Conservation (phyloP, 2,113 vertebrate species). For the Charadrius vociferus region DNA sequence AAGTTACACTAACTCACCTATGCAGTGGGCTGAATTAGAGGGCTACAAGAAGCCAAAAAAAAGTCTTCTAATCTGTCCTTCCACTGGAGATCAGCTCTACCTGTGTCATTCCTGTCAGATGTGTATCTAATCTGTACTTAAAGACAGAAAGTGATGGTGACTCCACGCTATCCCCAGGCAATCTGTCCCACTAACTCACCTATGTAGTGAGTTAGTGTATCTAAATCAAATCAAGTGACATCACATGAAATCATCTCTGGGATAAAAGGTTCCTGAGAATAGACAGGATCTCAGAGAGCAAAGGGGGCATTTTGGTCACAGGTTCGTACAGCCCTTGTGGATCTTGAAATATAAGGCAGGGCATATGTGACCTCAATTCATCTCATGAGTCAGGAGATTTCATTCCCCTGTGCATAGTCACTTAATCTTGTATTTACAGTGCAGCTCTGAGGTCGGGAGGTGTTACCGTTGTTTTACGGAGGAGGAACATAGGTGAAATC, state of each 20-base stretch:
- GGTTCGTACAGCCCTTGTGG: neutral
- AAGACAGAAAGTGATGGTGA: neutral
- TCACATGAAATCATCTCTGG: neutral
- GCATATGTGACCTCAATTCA: neutral
- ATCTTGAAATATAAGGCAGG: neutral
- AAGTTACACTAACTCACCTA: neutral
- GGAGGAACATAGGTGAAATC: neutral
- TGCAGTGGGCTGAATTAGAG: conserved; percentile 16
- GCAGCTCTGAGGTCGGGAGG: neutral
- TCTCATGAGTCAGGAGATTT: neutral
- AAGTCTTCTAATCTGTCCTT: neutral
- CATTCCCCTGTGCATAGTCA: neutral
- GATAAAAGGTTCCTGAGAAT: neutral
- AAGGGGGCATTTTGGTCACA: neutral
- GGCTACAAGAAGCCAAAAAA: neutral
- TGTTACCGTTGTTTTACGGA: neutral
- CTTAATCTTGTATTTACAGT: neutral
- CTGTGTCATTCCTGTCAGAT: neutral
- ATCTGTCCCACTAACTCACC: neutral
- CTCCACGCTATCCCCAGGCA: neutral
- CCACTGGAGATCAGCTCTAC: neutral
- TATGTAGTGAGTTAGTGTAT: neutral
- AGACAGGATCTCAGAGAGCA: neutral
- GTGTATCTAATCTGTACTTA: neutral
- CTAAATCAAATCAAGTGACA: neutral